Conservation (phyloP, 2,888 invertebrate species). For the Parascotia fuliginaria region DNA sequence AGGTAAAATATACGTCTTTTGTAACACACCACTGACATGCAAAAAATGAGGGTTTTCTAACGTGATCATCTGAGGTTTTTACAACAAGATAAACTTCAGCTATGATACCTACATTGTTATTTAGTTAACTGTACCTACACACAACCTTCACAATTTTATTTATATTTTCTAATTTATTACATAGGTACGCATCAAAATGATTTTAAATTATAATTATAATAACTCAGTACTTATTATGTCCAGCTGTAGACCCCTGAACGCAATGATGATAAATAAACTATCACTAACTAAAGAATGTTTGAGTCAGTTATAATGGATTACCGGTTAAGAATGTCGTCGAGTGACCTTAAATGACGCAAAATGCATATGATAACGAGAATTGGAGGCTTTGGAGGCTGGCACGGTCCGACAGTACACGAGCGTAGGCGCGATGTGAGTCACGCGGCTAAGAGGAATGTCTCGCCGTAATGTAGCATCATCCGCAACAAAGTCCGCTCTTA, state of each 20-base stretch:
- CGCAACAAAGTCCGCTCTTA: not conserved
- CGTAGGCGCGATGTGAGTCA: not conserved
- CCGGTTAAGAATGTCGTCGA: no score
- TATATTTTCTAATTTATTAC: no score
- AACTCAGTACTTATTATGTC: no score
- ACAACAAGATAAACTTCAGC: not conserved
- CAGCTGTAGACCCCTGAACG: no score
- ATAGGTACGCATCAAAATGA: no score
- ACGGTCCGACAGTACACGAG: slow-evolving; percentile 1
- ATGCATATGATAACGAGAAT: slow-evolving; percentile 6
- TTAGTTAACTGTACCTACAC: no score
- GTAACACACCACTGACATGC: not conserved
- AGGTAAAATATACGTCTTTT: slow-evolving; percentile 6
- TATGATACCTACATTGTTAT: not conserved
- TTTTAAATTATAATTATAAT: no score
- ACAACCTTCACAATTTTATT: no score
- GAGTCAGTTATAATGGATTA: no score
- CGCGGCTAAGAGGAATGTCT: no score
- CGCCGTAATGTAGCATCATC: not conserved
- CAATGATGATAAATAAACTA: no score
- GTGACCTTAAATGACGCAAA: slow-evolving; percentile 9
- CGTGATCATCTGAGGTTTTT: not conserved
- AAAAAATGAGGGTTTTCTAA: not conserved
- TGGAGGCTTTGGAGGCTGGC: slow-evolving; percentile 1
- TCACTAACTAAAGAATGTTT: no score